These are phyloP conservation scores for Solenopsis invicta DNA, from an alignment of 1,140 invertebrate species.

Conservation along the genomic window DNA sequence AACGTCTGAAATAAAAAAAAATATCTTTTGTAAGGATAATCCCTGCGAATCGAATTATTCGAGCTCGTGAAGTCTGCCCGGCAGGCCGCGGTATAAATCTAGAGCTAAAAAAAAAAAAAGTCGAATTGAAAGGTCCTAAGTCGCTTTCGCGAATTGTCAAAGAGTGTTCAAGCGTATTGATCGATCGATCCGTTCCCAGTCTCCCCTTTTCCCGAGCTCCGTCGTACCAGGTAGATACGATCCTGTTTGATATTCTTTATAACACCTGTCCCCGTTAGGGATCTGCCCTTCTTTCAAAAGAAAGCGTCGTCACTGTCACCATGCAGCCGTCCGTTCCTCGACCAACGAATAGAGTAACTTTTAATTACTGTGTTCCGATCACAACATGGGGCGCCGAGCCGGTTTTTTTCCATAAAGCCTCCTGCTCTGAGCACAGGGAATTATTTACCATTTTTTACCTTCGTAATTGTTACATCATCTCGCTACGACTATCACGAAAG, in stretches of 20 bases:
- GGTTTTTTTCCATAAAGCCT: not conserved
- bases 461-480: slow-evolving; percentile 4
- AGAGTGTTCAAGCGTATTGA: not conserved
- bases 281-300: slow-evolving; percentile 19
- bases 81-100: not conserved
- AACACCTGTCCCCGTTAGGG: slow-evolving; percentile 51
- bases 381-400: not conserved
- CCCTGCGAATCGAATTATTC: not conserved
- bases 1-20: not conserved
- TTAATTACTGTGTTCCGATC: slow-evolving; percentile 47
- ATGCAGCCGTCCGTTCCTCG: slow-evolving; percentile 1
- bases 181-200: slow-evolving; percentile 21
- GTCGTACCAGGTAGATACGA: slow-evolving; percentile 32
- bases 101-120: slow-evolving; percentile 26
- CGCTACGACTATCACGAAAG: not conserved
- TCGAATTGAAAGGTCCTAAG: slow-evolving; percentile 16
- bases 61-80: not conserved
- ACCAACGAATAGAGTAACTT: slow-evolving; percentile 13
- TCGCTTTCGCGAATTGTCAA: slow-evolving; percentile 36
- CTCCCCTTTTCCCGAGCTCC: not conserved
- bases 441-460: slow-evolving; percentile 12
- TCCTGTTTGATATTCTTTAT: slow-evolving; percentile 44
- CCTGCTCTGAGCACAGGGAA: not conserved
- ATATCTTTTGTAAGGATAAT: not conserved
- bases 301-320: slow-evolving; percentile 15